These are phyloP conservation scores for Oegoconia quadripuncta DNA, from an alignment of 2,888 invertebrate genomes.

Conservation along the genomic window DNA sequence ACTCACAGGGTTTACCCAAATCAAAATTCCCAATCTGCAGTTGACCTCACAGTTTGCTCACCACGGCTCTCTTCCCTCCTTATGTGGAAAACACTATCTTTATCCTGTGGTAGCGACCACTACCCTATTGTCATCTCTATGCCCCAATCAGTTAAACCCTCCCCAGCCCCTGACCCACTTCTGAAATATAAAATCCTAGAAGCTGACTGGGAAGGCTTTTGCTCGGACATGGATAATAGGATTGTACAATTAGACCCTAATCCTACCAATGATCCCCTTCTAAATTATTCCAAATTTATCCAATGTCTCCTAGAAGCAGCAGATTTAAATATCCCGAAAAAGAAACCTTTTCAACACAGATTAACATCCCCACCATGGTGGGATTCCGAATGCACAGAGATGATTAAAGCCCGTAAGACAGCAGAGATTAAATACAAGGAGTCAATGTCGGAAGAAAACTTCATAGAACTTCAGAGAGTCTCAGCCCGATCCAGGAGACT, in stretches of 20 bases:
- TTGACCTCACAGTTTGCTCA: slow-evolving; percentile 12
- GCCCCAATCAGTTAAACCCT: not conserved
- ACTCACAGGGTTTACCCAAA: slow-evolving; percentile 2
- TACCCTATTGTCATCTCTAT: slow-evolving; percentile 10
- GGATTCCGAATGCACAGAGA: slow-evolving; percentile 10
- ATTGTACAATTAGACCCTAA: not conserved
- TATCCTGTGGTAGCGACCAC: slow-evolving; percentile 15
- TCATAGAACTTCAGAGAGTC: slow-evolving; percentile 3
- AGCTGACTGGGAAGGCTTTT: slow-evolving; percentile 5
- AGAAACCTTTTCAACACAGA: not conserved
- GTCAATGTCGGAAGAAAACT: slow-evolving; percentile 8
- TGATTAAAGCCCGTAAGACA: slow-evolving; percentile 1
- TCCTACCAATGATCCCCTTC: not conserved
- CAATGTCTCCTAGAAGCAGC: not conserved
- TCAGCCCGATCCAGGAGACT: slow-evolving; percentile 8
- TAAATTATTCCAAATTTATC: not conserved
- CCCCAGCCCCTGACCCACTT: not conserved
- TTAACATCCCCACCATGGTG: slow-evolving; percentile 12
- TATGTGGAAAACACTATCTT: slow-evolving; percentile 2
- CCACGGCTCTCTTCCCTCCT: slow-evolving; percentile 6
- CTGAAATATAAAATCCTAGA: slow-evolving; percentile 8
- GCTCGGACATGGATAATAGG: not conserved
- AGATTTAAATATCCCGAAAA: slow-evolving; percentile 1
- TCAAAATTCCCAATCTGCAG: slow-evolving; percentile 10
- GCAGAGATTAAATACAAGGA: slow-evolving; percentile 5